Base-by-base conservation (phyloP, 2,113 vertebrate genomes). In the Oreotrochilus melanogaster region DNA sequence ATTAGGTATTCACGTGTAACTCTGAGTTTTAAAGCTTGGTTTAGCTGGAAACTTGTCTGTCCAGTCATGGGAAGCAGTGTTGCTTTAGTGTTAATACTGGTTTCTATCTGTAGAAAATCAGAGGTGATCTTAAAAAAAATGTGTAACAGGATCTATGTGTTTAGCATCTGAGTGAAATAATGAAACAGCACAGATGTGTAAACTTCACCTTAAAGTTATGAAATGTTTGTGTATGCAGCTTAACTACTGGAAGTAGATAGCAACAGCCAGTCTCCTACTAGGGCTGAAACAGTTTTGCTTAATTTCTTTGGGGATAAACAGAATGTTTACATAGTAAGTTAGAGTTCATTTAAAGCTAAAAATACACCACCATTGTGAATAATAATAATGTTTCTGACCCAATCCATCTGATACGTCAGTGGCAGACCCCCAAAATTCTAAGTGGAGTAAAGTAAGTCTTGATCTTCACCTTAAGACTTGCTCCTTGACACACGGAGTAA, bases 381-480 rank as follows among this genome's bases (percentile, higher is more conserved):
- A 93, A 67, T 5, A 62, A 93, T 5, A 62, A 93, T 71, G 54
- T 42, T 57, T 39, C 50, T 28, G 64, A 80, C 50, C 39, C 83
- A 76, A 76, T 11, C 30, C 51, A 78, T 71, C 67, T 54, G 43
- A 62, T 39, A 70, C 3, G 88, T 21, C 86, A 87, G 80, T 33
- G 18, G 62, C 61, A 87, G 56, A 37, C 33, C 61, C 87, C 47
- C 56, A 51, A 81, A 93, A 87, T 47, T 65, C 25, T 28, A 67
- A 57, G 25, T 54, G 2, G 1, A 48, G 88, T 57, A 71, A 83
- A 93, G 18, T 25, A 51, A 56, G 35, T 70, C 78, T 75, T 56
- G 37, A 42, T 71, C 89, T 96, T 94, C 82, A 92, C 94, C 45
- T 91, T 62, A 83, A 88, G 93, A 92, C 74, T 78, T 35, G 6